Evolutionary conservation across 2,797 vertebrate species (phyloP).

Genomic region (Pangasius sanitwongsei): DNA sequence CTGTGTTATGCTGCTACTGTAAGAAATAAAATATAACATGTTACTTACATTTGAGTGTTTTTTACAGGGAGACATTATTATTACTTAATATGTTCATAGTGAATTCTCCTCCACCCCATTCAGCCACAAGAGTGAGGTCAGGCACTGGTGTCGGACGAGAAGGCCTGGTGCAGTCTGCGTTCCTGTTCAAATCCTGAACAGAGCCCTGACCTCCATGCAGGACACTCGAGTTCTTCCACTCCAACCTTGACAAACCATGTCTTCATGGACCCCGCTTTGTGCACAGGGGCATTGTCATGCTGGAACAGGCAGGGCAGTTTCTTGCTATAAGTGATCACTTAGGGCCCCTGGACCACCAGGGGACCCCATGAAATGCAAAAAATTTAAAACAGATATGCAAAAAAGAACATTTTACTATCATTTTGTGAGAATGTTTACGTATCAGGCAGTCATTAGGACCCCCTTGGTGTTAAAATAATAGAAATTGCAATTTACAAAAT

Average conservation of each 20-base stretch:
- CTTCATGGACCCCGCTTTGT: background rate
- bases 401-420: background rate
- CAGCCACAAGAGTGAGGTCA: background rate
- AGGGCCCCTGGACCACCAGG: background rate
- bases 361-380: background rate
- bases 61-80: background rate
- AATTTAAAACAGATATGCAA: background rate
- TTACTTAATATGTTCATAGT: background rate
- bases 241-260: background rate
- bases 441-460: background rate
- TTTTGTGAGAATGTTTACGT: background rate
- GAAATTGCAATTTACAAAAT: background rate
- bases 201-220: background rate
- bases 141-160: background rate
- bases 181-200: background rate
- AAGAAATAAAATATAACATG: background rate
- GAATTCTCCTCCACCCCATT: background rate
- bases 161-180: background rate
- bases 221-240: background rate
- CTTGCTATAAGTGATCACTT: background rate
- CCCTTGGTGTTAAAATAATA: background rate
- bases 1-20: background rate
- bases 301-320: background rate
- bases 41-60: background rate
- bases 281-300: background rate